These are phyloP conservation scores for Actenoides hombroni DNA, from an alignment of 2,113 vertebrate species.

Conservation along the genomic window DNA sequence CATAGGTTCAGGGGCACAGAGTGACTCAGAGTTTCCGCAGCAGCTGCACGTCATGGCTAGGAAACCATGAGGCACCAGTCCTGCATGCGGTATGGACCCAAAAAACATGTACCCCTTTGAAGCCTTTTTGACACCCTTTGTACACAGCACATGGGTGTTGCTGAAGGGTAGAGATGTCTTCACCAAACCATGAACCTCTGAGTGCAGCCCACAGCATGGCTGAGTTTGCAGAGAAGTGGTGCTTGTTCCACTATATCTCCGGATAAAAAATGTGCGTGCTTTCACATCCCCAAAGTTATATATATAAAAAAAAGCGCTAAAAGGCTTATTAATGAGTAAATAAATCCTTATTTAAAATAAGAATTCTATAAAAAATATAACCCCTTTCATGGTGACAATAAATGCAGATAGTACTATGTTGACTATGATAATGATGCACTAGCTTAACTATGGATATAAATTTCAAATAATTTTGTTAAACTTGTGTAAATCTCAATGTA, in stretches of 20 bases:
- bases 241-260: background rate
- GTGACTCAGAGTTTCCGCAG: background rate
- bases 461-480: background rate
- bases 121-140: background rate
- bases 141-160: rapidly evolving
- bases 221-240: background rate
- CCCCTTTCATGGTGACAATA: background rate
- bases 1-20: rapidly evolving
- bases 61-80: rapidly evolving
- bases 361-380: background rate
- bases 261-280: background rate
- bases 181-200: rapidly evolving
- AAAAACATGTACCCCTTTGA: rapidly evolving
- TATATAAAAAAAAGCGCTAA: background rate
- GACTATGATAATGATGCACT: background rate
- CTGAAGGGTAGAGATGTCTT: background rate
- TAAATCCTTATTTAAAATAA: background rate
- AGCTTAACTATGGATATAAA: background rate
- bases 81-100: rapidly evolving
- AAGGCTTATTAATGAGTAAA: background rate
- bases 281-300: background rate
- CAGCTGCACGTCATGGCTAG: rapidly evolving
- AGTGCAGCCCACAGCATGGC: too few species aligned
- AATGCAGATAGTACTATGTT: background rate
- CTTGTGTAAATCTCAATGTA: background rate